Evolutionary conservation across 2,113 vertebrate genomes (phyloP).

Genomic region (Xenopus tropicalis): UCB_Xtro_10.0 CM004446.2:140863501-140864000

Average conservation of each 20-base stretch:
- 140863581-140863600: constrained; percentile 13
- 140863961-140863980: constrained; percentile 64
- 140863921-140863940: constrained; percentile 68
- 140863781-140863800: constrained; percentile 86
- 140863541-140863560: too few species aligned
- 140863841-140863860: constrained; percentile 97
- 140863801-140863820: constrained; percentile 87
- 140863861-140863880: constrained; percentile 77
- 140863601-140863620: constrained; percentile 36
- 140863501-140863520: background rate
- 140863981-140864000: constrained; percentile 57
- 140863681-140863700: constrained; percentile 99
- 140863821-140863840: constrained; percentile 97
- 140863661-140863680: constrained; percentile 97
- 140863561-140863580: background rate
- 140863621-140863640: constrained; percentile 49
- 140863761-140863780: constrained; percentile 92
- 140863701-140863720: constrained; percentile 99
- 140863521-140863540: background rate
- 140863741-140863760: constrained; percentile 99
- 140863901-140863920: constrained; percentile 78
- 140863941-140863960: constrained; percentile 72
- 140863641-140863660: constrained; percentile 71
- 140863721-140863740: constrained; percentile 99
- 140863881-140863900: constrained; percentile 77